Evolutionary conservation across 2,113 vertebrate species (phyloP).

Genomic region (Sceloporus tristichus): DNA sequence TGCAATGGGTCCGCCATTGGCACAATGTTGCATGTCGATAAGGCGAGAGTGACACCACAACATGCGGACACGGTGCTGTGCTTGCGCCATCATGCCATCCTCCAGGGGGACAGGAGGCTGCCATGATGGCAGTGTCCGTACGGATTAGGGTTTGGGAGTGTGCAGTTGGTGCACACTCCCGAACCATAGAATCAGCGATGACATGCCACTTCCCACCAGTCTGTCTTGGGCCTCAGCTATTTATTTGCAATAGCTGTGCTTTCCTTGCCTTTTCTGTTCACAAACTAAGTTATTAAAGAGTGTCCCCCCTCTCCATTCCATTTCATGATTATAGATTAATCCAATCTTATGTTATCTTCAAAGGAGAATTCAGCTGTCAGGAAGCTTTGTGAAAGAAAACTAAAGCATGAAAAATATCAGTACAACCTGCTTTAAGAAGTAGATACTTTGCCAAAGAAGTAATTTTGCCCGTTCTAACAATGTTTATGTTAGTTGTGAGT

Average conservation of each 20-base stretch:
- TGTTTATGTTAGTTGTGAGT: neutral
- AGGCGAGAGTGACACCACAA: too few relatives aligned
- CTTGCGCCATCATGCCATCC: too few relatives aligned
- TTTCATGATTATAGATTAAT: neutral
- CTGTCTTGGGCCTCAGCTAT: neutral
- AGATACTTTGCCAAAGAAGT: neutral
- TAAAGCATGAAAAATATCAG: neutral
- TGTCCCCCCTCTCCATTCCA: too few relatives aligned
- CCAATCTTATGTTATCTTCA: neutral
- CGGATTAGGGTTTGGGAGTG: too few relatives aligned
- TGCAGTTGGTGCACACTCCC: too few relatives aligned
- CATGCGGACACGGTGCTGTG: too few relatives aligned
- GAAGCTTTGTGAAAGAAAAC: neutral
- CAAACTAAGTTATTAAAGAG: neutral
- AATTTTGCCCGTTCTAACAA: neutral
- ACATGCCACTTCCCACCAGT: too few relatives aligned
- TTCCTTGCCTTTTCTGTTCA: neutral
- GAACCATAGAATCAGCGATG: too few relatives aligned
- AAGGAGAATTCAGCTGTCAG: neutral
- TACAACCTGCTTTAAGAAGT: neutral
- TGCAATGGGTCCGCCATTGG: too few relatives aligned
- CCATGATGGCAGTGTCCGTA: too few relatives aligned
- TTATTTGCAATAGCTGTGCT: neutral
- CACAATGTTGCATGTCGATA: too few relatives aligned
- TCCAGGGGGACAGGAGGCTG: too few relatives aligned